Conservation (phyloP, 2,797 vertebrate species). For the Ceryle rudis region DNA sequence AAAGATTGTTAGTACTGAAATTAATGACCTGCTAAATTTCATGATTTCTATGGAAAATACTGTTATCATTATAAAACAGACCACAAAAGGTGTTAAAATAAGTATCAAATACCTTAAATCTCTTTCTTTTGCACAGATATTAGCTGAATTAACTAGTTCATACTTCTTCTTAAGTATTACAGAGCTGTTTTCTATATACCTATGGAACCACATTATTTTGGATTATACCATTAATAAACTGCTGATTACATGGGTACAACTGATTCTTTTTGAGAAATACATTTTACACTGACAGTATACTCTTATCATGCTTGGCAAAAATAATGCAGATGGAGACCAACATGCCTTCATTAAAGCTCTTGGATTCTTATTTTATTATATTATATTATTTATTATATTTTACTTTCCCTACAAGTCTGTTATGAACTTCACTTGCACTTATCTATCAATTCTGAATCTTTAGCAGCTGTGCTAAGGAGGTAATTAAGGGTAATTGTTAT, state of each 20-base stretch:
- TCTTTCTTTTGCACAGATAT: neutral
- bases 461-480: neutral
- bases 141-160: neutral
- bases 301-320: neutral
- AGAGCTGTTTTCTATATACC: neutral
- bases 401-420: neutral
- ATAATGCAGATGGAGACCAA: neutral
- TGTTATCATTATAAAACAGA: neutral
- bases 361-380: neutral
- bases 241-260: neutral
- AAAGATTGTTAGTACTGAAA: slow-evolving; percentile 21
- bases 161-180: neutral
- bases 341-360: neutral
- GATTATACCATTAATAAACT: neutral
- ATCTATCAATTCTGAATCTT: neutral
- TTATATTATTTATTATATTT: neutral
- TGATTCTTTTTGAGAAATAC: neutral
- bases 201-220: neutral
- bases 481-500: neutral
- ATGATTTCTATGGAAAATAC: neutral
- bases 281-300: neutral
- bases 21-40: slow-evolving; percentile 34
- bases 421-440: neutral
- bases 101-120: neutral
- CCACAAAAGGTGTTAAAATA: neutral